Evolutionary conservation across 2,888 invertebrate genomes (phyloP), one percentile per base, ranked within the genome.

Genomic region (Thereva nobilitata): DNA sequence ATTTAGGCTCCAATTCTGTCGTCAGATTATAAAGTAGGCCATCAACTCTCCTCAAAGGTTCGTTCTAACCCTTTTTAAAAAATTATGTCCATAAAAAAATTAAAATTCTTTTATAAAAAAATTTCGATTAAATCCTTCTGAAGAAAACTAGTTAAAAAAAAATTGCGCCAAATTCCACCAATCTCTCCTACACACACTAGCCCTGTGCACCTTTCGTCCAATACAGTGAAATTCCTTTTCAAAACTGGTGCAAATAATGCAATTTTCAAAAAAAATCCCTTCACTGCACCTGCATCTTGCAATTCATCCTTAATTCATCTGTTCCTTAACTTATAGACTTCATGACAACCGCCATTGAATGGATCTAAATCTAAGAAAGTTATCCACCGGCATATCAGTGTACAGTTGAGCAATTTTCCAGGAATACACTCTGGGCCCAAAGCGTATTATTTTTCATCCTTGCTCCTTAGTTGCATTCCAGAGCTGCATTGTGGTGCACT

Each of bases 251-350:
- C 53, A 53, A 53, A 53, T 38, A 53, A 38, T 38, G 53, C 53
- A 38, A 38, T 37, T 38, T 38, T n/a, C n/a, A 53, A 37, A 53
- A 12, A 53, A 53, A 53, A 53, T 38, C 53, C 38, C 53, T 38
- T 9, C 37, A n/a, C 53, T 53, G 10, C 53, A 53, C 53, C 53
- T 53, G 53, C 38, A 37, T 53, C 37, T 53, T 37, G 37, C 53
- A 53, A 53, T 53, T 53, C 53, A 53, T 53, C 53, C 53, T 4
- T 38, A 53, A 53, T 53, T 53, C 53, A 53, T 53, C 53, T 53
- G 53, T 53, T 44, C 53, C 44, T 65, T 66, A 68, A 68, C 66
- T 65, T 68, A 59, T 68, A 66, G 61, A 68, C 68, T 66, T 66
- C 59, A 61, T 65, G 66, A 68, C 54, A 41, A 68, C 54, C 64